A percentile compares a stretch with the other conserved stretches of the same genome.
Evolutionary conservation across 1,140 invertebrate species (phyloP).

Genomic region (Radopholus similis): DNA sequence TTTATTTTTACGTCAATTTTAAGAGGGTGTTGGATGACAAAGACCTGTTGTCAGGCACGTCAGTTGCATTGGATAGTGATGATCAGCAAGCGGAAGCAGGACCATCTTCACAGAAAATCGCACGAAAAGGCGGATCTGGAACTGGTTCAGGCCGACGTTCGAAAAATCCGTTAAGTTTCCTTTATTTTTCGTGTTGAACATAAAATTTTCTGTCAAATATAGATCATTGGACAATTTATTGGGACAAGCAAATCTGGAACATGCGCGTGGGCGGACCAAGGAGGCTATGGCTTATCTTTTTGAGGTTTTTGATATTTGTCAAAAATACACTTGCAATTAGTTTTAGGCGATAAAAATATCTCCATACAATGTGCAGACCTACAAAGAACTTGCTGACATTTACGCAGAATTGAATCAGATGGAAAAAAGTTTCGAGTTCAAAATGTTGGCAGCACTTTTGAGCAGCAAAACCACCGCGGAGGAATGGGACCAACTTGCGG

Average conservation of each 20-base stretch:
- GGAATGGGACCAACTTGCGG: conserved; percentile 53
- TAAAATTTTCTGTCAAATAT: neutral
- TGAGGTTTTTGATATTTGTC: conserved; percentile 26
- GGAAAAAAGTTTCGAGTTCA: conserved; percentile 48
- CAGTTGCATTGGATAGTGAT: conserved; percentile 2
- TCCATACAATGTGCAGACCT: conserved; percentile 49
- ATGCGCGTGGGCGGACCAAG: conserved; percentile 36
- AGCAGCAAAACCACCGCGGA: conserved; percentile 41
- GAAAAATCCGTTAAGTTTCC: neutral
- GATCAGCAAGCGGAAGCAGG: conserved; percentile 7
- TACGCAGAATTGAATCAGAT: conserved; percentile 41
- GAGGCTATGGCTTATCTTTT: conserved; percentile 45
- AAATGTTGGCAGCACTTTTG: conserved; percentile 49
- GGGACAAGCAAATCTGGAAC: conserved; percentile 53
- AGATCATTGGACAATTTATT: conserved; percentile 43
- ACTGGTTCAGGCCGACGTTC: neutral
- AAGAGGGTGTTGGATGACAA: neutral
- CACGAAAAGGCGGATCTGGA: neutral
- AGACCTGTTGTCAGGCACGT: too few relatives aligned
- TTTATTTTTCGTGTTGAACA: neutral
- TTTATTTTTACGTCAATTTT: neutral
- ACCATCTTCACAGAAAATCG: conserved; percentile 4
- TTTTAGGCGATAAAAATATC: conserved; percentile 46
- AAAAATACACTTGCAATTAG: neutral
- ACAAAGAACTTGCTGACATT: conserved; percentile 50